These are phyloP conservation scores for Nixonia krombeini DNA, from an alignment of 1,140 invertebrate genomes.

Conservation along the genomic window DNA sequence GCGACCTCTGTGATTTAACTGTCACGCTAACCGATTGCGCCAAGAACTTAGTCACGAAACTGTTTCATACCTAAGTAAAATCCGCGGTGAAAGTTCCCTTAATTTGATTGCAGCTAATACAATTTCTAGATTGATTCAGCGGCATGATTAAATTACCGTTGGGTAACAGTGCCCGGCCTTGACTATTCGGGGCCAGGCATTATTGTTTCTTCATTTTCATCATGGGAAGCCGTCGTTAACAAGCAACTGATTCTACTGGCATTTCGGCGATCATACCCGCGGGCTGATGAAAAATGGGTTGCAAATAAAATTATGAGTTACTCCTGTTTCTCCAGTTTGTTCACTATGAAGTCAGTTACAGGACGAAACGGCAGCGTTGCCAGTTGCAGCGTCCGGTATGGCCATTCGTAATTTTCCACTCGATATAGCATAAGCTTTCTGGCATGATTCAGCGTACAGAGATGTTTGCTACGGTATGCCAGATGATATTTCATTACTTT, in stretches of 20 bases:
- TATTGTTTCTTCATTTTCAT: no score
- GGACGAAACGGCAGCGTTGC: conserved; percentile 22
- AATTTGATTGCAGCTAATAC: no score
- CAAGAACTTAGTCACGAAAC: background rate
- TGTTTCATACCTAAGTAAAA: no score
- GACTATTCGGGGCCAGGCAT: no score
- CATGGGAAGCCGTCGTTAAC: no score
- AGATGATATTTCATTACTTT: conserved; percentile 45
- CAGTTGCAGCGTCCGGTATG: conserved; percentile 48
- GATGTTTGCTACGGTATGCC: conserved; percentile 45
- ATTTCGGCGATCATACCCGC: background rate
- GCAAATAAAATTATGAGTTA: conserved; percentile 3
- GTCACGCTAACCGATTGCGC: background rate
- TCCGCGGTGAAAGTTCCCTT: no score
- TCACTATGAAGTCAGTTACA: background rate
- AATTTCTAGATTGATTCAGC: no score
- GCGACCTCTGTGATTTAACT: conserved; percentile 1
- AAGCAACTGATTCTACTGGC: no score
- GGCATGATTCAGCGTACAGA: conserved; percentile 54
- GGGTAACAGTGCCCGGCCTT: no score
- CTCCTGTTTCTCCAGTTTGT: conserved; percentile 1
- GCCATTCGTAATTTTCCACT: conserved; percentile 62
- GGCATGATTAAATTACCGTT: no score
- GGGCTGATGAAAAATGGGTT: conserved; percentile 1
- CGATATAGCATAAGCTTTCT: conserved; percentile 58